These are phyloP conservation scores for Sphenodon punctatus DNA, from an alignment of 2,797 vertebrate species.

Conservation along the genomic window DNA sequence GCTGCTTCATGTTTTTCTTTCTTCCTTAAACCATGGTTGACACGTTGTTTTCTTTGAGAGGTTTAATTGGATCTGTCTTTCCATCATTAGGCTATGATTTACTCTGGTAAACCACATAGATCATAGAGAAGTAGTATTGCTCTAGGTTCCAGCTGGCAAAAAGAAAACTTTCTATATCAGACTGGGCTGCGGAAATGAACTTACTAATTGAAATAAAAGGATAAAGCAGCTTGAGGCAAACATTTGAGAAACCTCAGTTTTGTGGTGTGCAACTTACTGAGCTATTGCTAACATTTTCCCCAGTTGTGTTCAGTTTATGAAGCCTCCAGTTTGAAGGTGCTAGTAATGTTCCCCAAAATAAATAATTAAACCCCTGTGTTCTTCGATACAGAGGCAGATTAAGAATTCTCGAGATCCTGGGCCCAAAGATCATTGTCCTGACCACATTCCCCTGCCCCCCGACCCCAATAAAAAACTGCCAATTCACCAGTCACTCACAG, in stretches of 20 bases:
- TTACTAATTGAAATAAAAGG: neutral
- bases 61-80: slow-evolving; percentile 42
- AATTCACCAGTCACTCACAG: no score
- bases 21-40: slow-evolving; percentile 11
- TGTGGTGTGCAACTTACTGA: neutral
- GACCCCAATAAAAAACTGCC: no score
- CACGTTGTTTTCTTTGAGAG: slow-evolving; percentile 4
- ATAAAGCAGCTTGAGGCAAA: neutral
- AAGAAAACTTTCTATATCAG: neutral
- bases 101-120: slow-evolving; percentile 33
- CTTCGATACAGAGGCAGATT: no score
- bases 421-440: no score
- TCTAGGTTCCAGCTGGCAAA: neutral
- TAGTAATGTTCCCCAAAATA: neutral
- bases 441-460: no score
- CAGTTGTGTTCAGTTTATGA: neutral
- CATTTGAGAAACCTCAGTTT: neutral
- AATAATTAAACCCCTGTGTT: neutral
- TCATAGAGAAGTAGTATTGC: neutral
- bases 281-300: neutral
- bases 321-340: neutral
- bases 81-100: slow-evolving; percentile 30
- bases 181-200: neutral
- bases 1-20: slow-evolving; percentile 17
- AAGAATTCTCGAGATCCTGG: no score